phyloP scores from a whole-genome alignment of 2,113 vertebrate species.

The Austrofundulus limnaeus region DNA sequence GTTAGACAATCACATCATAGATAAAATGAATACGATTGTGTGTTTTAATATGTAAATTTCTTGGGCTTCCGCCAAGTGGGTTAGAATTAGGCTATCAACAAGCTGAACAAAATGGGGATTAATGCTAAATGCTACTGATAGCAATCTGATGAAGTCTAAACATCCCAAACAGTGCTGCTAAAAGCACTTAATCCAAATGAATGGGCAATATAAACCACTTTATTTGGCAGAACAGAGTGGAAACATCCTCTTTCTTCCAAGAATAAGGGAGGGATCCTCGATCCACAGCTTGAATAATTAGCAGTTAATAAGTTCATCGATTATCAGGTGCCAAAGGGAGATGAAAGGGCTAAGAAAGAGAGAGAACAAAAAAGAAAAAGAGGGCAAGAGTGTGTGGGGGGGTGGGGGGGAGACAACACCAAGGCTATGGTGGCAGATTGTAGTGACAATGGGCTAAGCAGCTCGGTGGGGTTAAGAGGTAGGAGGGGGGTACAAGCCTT shows the following conservation, averaged over 20 bases:
- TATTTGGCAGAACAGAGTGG: conserved; percentile 56
- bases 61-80: conserved; percentile 46
- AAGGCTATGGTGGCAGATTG: conserved; percentile 89
- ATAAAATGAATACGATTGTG: conserved; percentile 33
- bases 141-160: conserved; percentile 67
- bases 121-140: conserved; percentile 68
- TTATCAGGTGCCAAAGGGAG: conserved; percentile 85
- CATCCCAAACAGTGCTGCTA: conserved; percentile 61
- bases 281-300: conserved; percentile 90
- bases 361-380: conserved; percentile 22
- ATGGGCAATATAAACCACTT: conserved; percentile 64
- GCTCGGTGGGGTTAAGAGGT: conserved; percentile 88
- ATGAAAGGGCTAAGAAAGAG: conserved; percentile 56
- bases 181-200: conserved; percentile 75
- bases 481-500: conserved; percentile 80
- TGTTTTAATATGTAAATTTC: conserved; percentile 47
- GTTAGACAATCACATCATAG: conserved; percentile 40
- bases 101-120: conserved; percentile 68
- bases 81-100: conserved; percentile 40
- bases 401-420: conserved; percentile 71
- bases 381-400: conserved; percentile 36
- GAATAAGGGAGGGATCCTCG: conserved; percentile 63
- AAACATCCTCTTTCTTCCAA: conserved; percentile 31
- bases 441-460: conserved; percentile 89
- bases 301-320: conserved; percentile 81